Percentiles rank a stretch among this genome's conserved stretches.
Conservation (phyloP, 2,888 invertebrate genomes). For the Eupithecia exiguata region DNA sequence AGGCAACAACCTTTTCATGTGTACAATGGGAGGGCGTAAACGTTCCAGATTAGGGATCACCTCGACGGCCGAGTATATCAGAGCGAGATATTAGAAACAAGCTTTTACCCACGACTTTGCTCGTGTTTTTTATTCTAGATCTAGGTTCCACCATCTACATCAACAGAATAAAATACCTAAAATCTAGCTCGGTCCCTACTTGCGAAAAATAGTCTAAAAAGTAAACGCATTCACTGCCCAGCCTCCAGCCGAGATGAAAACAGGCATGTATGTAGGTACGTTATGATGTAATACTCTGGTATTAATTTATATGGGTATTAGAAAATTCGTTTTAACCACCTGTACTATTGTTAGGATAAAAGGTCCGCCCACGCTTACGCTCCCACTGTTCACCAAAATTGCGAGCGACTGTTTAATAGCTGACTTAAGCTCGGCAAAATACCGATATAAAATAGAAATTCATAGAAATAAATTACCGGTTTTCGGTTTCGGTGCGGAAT, state of each 20-base stretch:
- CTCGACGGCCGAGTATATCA: neutral
- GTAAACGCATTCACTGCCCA: conserved; percentile 1
- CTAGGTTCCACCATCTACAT: no score
- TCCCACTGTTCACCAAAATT: neutral
- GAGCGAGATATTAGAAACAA: neutral
- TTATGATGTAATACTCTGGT: neutral
- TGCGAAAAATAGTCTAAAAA: neutral
- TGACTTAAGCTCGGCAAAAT: conserved; percentile 24
- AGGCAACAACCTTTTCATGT: conserved; percentile 8
- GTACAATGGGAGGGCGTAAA: neutral
- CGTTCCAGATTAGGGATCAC: neutral
- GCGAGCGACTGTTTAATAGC: neutral
- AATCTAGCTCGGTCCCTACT: neutral
- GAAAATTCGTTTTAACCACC: neutral
- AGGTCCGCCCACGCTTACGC: neutral
- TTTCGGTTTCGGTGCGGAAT: conserved; percentile 49
- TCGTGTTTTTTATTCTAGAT: neutral
- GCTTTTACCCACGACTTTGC: neutral
- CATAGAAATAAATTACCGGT: conserved; percentile 67
- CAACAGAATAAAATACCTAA: neutral
- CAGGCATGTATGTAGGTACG: neutral
- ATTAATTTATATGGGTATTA: neutral
- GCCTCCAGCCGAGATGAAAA: neutral
- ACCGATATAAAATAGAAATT: conserved; percentile 59
- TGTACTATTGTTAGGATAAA: neutral